Evolutionary conservation across 1,140 invertebrate species (phyloP).

Genomic region (Lysiphlebus fabarum): DNA sequence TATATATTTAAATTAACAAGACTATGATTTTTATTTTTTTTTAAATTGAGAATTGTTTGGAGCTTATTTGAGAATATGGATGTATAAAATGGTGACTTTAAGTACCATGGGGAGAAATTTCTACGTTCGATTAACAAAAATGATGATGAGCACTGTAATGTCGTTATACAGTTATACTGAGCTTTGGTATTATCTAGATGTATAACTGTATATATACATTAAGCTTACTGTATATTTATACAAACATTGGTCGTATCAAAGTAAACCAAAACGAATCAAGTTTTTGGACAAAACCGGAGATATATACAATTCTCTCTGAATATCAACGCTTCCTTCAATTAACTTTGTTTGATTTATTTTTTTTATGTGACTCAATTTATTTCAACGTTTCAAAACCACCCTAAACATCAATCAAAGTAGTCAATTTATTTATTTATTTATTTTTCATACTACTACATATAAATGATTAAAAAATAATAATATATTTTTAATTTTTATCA

Average conservation of each 20-base stretch:
- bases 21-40: background rate
- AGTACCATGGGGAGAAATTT: background rate
- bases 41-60: background rate
- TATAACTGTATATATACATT: background rate
- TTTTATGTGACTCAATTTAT: too few relatives aligned
- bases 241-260: conserved; percentile 8
- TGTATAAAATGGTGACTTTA: background rate
- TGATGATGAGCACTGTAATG: conserved; percentile 4
- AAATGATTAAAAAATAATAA: too few relatives aligned
- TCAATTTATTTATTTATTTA: too few relatives aligned
- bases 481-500: too few relatives aligned
- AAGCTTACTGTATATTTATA: background rate
- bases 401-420: too few relatives aligned
- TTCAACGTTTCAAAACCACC: too few relatives aligned
- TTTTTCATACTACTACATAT: too few relatives aligned
- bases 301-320: conserved; percentile 20
- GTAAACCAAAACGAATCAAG: conserved; percentile 7
- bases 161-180: background rate
- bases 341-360: background rate
- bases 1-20: too few relatives aligned
- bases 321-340: conserved; percentile 12
- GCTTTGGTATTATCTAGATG: background rate
- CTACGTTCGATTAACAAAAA: conserved; percentile 5
- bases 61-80: background rate
- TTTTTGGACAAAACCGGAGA: conserved; percentile 16